Conservation (phyloP, 2,113 vertebrate species). For the Leuciscus idus region DNA sequence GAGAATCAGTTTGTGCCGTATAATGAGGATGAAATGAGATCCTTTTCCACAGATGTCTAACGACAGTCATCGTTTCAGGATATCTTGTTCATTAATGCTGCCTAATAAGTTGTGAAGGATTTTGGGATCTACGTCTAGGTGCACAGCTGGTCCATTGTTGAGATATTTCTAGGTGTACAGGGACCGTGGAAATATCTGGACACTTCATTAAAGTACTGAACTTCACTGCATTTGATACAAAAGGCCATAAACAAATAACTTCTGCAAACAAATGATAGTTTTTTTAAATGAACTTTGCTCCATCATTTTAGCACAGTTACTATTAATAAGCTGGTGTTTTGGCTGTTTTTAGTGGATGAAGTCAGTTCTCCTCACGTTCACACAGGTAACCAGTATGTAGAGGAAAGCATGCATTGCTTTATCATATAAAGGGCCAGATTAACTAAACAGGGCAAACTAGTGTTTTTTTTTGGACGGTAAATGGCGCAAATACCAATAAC, state of each 20-base stretch:
- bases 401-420: neutral
- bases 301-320: neutral
- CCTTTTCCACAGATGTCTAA: slow-evolving; percentile 11
- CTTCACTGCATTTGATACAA: neutral
- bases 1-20: neutral
- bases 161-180: neutral
- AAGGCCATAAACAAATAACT: neutral
- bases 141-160: neutral
- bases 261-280: neutral
- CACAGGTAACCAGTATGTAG: neutral
- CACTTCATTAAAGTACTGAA: neutral
- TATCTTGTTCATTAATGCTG: slow-evolving; percentile 1
- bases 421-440: neutral
- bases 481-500: too few species aligned
- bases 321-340: neutral
- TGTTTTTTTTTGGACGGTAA: too few species aligned
- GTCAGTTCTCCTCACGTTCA: neutral
- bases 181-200: neutral
- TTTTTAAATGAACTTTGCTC: too few species aligned
- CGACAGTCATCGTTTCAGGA: neutral
- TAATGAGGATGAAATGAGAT: neutral
- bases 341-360: neutral
- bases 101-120: neutral
- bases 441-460: too few species aligned
- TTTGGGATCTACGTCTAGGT: neutral